Conservation (phyloP, 2,888 invertebrate genomes). For the Pedicia rivosa region DNA sequence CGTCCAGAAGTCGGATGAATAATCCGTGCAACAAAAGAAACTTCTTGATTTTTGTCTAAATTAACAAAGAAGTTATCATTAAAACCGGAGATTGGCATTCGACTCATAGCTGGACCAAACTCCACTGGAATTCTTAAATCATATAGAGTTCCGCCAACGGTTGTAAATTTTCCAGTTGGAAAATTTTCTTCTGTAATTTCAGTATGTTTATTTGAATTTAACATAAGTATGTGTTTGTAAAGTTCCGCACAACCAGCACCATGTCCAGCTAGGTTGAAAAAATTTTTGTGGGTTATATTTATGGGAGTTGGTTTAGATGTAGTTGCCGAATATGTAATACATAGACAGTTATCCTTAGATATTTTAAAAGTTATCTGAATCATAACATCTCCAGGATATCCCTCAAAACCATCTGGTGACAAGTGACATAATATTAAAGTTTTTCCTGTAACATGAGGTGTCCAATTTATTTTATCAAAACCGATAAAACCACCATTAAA, state of each 20-base stretch:
- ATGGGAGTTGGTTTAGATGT: constrained; percentile 1
- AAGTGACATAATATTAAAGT: not conserved
- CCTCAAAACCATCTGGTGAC: not conserved
- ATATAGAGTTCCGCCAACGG: constrained; percentile 4
- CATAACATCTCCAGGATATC: constrained; percentile 4
- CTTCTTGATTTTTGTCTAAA: not conserved
- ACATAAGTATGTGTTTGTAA: constrained; percentile 5
- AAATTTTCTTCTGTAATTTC: not conserved
- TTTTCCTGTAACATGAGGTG: not conserved
- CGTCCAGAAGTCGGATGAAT: constrained; percentile 5
- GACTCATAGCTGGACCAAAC: constrained; percentile 1
- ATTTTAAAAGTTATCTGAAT: not conserved
- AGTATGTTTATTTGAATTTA: not conserved
- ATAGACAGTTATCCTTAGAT: constrained; percentile 1
- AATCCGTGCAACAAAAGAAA: constrained; percentile 5
- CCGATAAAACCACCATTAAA: constrained; percentile 1
- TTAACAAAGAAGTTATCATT: not conserved
- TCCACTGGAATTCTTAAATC: constrained; percentile 7
- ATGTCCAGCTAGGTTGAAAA: constrained; percentile 7
- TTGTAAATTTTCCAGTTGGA: not conserved
- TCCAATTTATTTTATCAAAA: constrained; percentile 7
- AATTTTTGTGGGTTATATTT: constrained; percentile 1
- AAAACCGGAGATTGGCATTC: not conserved
- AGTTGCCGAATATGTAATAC: not conserved
- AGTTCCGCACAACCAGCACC: constrained; percentile 2